Percentiles rank a stretch among this genome's conserved stretches.
phyloP scores from a whole-genome alignment of 1,140 invertebrate genomes.

The Halesus radiatus region DNA sequence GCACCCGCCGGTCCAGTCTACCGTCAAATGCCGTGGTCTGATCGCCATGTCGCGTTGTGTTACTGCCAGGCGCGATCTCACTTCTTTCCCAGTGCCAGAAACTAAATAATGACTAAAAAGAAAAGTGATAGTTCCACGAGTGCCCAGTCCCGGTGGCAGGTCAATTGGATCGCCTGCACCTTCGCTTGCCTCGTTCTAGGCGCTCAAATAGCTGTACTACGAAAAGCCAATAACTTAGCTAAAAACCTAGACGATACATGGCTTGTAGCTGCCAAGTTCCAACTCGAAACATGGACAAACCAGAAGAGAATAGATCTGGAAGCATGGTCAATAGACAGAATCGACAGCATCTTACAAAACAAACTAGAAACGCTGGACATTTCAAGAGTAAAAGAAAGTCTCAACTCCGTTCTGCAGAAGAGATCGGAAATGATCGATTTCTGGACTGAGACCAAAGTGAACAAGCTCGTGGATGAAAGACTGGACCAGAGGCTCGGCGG shows the following conservation, averaged over 20 bases:
- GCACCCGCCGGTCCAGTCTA: background rate
- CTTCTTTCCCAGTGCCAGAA: background rate
- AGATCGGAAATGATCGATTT: constrained; percentile 27
- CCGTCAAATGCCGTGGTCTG: no score
- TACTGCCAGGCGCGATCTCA: background rate
- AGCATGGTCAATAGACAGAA: constrained; percentile 12
- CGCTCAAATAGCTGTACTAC: constrained; percentile 9
- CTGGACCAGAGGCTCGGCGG: background rate
- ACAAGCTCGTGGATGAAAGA: constrained; percentile 18
- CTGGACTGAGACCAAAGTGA: constrained; percentile 1
- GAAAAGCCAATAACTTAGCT: background rate
- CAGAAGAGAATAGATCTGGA: constrained; percentile 13
- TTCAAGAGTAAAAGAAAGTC: background rate
- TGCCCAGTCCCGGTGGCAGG: background rate
- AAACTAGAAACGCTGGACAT: constrained; percentile 11
- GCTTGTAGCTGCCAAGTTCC: background rate
- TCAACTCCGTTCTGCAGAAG: background rate
- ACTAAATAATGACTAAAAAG: constrained; percentile 25
- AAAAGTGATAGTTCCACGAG: background rate
- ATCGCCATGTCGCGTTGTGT: constrained; percentile 12
- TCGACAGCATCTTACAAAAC: constrained; percentile 4
- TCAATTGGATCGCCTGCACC: constrained; percentile 16
- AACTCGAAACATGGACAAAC: constrained; percentile 2
- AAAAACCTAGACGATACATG: constrained; percentile 11
- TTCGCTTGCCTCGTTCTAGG: constrained; percentile 12